A percentile compares a stretch with the other conserved stretches of the same genome.
These are phyloP conservation scores for Euura lappo DNA, from an alignment of 1,140 invertebrate genomes.

Conservation along the genomic window DNA sequence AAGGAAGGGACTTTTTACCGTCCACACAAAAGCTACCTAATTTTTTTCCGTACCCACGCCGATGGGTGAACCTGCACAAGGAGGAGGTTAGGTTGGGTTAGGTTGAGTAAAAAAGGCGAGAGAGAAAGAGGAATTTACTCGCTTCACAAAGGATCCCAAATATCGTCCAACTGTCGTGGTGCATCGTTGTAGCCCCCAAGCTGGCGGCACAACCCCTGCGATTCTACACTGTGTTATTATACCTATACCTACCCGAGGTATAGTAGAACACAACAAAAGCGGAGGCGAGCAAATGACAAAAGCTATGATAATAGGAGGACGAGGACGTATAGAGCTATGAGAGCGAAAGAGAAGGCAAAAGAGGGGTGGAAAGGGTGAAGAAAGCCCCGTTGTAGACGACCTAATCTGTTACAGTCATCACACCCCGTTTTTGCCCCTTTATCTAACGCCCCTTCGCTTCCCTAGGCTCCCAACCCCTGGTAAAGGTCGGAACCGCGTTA, in stretches of 20 bases:
- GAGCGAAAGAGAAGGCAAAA: slow-evolving; percentile 10
- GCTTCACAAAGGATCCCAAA: slow-evolving; percentile 10
- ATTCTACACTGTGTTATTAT: neutral
- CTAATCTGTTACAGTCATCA: slow-evolving; percentile 51
- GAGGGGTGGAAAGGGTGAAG: slow-evolving; percentile 35
- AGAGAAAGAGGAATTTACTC: neutral
- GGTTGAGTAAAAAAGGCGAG: too few species aligned
- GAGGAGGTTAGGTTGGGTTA: neutral
- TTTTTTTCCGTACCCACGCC: neutral
- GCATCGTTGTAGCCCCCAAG: neutral
- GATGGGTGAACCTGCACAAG: neutral
- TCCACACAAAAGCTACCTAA: too few species aligned
- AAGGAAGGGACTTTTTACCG: too few species aligned
- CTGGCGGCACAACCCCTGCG: neutral
- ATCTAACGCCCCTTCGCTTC: slow-evolving; percentile 21
- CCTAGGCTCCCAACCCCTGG: slow-evolving; percentile 12
- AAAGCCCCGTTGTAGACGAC: slow-evolving; percentile 22
- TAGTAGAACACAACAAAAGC: slow-evolving; percentile 4
- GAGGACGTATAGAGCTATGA: neutral
- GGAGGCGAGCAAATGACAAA: slow-evolving; percentile 1
- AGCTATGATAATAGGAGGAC: slow-evolving; percentile 1
- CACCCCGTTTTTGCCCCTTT: slow-evolving; percentile 46
- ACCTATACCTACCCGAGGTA: neutral
- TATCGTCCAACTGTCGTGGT: slow-evolving; percentile 11
- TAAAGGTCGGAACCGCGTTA: neutral